Conservation (phyloP, 2,113 vertebrate species). For the Corythaixoides concolor region DNA sequence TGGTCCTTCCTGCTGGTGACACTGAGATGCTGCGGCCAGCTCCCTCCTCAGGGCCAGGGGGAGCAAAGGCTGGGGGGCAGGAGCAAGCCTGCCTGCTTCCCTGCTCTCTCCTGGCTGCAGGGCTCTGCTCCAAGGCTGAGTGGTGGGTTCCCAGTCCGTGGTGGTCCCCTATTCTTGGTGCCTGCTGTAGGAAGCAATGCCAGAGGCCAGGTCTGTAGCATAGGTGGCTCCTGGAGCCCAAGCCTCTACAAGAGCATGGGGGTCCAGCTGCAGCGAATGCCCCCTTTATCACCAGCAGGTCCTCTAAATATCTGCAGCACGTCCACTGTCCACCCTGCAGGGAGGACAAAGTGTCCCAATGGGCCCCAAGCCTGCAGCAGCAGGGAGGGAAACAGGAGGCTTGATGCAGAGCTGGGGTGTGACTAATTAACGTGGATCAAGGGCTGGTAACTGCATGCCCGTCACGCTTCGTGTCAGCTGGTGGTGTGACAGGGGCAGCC, state of each 20-base stretch:
- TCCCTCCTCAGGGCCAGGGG: not conserved
- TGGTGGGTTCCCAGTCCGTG: not conserved
- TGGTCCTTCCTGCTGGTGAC: conserved; percentile 44
- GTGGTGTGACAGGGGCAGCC: not conserved
- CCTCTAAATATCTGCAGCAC: not conserved
- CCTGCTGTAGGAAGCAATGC: not conserved
- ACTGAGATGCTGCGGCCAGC: conserved; percentile 30
- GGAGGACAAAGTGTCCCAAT: accelerated
- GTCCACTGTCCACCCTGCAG: not conserved
- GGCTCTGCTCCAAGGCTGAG: not conserved
- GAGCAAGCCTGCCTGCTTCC: not conserved
- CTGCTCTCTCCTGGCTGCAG: not conserved
- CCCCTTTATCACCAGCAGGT: not conserved
- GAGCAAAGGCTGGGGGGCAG: not conserved
- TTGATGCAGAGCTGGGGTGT: not conserved
- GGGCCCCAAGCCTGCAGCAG: accelerated
- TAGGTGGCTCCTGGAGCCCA: not conserved
- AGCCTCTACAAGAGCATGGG: not conserved
- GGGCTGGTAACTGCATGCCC: not conserved
- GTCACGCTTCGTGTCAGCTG: not conserved
- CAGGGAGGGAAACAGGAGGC: not conserved
- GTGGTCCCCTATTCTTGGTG: not conserved
- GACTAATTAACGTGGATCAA: not conserved
- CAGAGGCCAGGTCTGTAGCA: not conserved
- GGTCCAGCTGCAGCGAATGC: not conserved